Conservation (phyloP, 2,888 invertebrate genomes). For the Macaria liturata region DNA sequence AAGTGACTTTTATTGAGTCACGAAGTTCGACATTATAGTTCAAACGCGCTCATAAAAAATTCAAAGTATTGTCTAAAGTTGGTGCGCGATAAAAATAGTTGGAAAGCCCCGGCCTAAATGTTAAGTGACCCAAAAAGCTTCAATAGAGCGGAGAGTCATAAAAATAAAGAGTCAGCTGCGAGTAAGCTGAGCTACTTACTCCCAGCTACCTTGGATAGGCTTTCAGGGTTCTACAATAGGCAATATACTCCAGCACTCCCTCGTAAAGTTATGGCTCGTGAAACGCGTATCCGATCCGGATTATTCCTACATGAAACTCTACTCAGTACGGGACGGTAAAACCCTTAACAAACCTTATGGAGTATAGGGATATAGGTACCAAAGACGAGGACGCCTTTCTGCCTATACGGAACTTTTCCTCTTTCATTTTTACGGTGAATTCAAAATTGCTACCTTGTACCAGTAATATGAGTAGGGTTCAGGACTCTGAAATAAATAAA, state of each 20-base stretch:
- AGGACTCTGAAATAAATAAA: constrained; percentile 7
- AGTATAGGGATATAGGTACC: constrained; percentile 26
- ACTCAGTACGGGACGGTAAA: constrained; percentile 52
- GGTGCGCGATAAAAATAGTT: no score
- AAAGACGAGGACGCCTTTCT: constrained; percentile 12
- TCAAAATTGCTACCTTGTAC: constrained; percentile 11
- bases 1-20: no score
- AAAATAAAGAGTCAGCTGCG: constrained; percentile 25
- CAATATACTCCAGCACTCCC: constrained; percentile 32
- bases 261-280: constrained; percentile 50
- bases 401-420: constrained; percentile 23
- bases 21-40: no score
- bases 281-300: constrained; percentile 57
- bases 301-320: constrained; percentile 58
- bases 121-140: constrained; percentile 8
- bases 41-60: no score
- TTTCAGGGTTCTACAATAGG: constrained; percentile 23
- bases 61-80: no score
- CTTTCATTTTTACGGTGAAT: constrained; percentile 11
- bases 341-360: constrained; percentile 37
- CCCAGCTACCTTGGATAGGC: constrained; percentile 27
- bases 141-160: constrained; percentile 7
- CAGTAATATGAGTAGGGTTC: constrained; percentile 10
- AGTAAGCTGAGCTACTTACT: constrained; percentile 24
- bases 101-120: not conserved